Conservation (phyloP, 2,888 invertebrate species). For the Siphlonurus alternatus region DNA sequence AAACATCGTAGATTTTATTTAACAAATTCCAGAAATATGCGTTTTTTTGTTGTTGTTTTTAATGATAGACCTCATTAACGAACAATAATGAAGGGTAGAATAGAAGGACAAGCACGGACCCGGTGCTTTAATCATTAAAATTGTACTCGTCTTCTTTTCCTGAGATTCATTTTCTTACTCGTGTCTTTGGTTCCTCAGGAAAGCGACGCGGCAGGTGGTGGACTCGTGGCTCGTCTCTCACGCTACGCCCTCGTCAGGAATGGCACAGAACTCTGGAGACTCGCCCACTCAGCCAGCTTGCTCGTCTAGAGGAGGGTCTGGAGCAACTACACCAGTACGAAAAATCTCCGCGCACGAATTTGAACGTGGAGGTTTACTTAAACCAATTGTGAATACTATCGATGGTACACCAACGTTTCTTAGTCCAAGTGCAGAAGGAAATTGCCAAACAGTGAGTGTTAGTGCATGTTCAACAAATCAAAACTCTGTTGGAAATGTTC, state of each 20-base stretch:
- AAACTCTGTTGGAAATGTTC: background rate
- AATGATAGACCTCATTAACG: no score
- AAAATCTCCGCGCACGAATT: conserved; percentile 93
- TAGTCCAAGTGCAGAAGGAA: conserved; percentile 23
- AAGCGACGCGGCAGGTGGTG: conserved; percentile 82
- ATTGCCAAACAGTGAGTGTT: background rate
- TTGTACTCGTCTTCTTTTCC: no score
- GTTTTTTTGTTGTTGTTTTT: no score
- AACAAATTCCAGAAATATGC: no score
- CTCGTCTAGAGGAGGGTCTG: conserved; percentile 55
- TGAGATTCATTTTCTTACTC: no score
- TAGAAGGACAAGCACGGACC: no score
- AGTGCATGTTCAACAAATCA: background rate
- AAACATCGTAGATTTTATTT: no score
- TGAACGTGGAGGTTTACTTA: conserved; percentile 77
- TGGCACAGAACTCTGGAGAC: conserved; percentile 21
- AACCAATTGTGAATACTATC: conserved; percentile 85
- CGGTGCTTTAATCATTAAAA: no score
- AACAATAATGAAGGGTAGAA: no score
- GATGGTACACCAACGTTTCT: conserved; percentile 90
- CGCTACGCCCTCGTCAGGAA: conserved; percentile 51
- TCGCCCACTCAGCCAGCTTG: conserved; percentile 19
- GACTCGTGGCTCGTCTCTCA: conserved; percentile 87
- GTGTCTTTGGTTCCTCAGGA: conserved; percentile 53
- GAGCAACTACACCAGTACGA: conserved; percentile 84